phyloP scores from a whole-genome alignment of 2,113 vertebrate species.

The Corythornis madagascariensis region DNA sequence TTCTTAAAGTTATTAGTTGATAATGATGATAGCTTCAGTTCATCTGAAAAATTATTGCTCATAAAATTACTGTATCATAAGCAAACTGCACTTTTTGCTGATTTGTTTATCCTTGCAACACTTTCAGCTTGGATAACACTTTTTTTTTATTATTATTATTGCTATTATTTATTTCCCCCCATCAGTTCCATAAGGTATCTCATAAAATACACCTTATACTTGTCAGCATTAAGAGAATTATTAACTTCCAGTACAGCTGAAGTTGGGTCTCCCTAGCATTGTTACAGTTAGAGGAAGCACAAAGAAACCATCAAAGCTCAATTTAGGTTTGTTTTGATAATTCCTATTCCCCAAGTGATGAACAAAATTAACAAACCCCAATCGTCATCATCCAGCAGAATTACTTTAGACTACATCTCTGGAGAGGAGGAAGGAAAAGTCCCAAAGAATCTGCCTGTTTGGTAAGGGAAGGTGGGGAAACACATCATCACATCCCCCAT shows the following conservation, averaged over 20 bases:
- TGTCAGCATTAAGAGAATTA: conserved; percentile 18
- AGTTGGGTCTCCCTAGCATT: background rate
- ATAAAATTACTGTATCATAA: conserved; percentile 63
- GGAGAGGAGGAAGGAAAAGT: background rate
- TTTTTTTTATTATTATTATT: conserved; percentile 45
- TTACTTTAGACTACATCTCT: background rate
- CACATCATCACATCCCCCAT: background rate
- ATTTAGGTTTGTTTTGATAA: background rate
- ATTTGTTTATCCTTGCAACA: conserved; percentile 49
- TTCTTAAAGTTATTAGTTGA: conserved; percentile 61
- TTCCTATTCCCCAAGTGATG: background rate
- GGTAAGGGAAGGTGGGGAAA: background rate
- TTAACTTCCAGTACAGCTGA: conserved; percentile 8
- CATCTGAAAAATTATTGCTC: conserved; percentile 59
- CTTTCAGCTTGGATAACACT: conserved; percentile 6
- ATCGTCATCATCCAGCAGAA: background rate
- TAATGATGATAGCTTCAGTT: conserved; percentile 60
- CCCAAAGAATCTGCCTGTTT: background rate
- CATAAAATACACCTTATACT: conserved; percentile 21
- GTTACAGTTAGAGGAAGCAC: background rate
- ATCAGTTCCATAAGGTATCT: conserved; percentile 25
- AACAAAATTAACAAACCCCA: background rate
- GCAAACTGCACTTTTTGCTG: conserved; percentile 35
- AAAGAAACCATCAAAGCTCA: background rate
- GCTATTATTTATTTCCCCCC: conserved; percentile 21